A percentile compares a stretch with the other conserved stretches of the same genome.
These are phyloP conservation scores for Hydrozoanthus gracilis DNA, from an alignment of 92 coral and sea anemone species.

Conservation along the genomic window DNA sequence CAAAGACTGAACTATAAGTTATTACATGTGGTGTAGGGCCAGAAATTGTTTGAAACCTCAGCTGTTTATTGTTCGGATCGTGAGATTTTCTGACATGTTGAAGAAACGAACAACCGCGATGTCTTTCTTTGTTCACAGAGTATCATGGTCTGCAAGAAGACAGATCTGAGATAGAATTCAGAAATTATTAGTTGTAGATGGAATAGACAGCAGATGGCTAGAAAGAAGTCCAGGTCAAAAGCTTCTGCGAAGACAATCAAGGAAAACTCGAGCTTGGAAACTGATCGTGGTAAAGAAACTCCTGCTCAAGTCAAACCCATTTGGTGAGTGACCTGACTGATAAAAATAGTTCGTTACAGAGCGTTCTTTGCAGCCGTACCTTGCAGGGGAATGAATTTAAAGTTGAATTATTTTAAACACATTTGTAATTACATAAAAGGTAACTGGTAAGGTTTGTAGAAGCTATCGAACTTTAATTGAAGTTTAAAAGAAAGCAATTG, in stretches of 20 bases:
- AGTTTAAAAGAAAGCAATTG: too few species aligned
- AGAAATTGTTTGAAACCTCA: neutral
- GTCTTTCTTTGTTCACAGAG: slow-evolving; percentile 4
- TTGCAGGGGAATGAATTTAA: neutral
- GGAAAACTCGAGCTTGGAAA: neutral
- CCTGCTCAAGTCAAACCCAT: neutral
- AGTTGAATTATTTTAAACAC: neutral
- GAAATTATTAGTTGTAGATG: neutral
- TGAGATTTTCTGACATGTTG: neutral
- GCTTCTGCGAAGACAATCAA: slow-evolving; percentile 1
- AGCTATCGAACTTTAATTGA: too few species aligned
- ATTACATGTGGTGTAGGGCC: neutral
- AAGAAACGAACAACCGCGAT: neutral
- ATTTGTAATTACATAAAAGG: too few species aligned
- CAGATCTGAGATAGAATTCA: neutral
- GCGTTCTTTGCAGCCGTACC: neutral
- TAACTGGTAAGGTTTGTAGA: too few species aligned
- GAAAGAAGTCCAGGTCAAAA: neutral
- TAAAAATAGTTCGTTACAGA: neutral
- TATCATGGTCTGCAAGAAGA: neutral
- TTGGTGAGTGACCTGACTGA: neutral
- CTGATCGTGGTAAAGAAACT: neutral
- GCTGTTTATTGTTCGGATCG: neutral
- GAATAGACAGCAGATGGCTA: slow-evolving; percentile 1
- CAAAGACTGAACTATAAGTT: neutral